Conservation (phyloP, 2,797 vertebrate genomes). For the Urocyon cinereoargenteus region DNA sequence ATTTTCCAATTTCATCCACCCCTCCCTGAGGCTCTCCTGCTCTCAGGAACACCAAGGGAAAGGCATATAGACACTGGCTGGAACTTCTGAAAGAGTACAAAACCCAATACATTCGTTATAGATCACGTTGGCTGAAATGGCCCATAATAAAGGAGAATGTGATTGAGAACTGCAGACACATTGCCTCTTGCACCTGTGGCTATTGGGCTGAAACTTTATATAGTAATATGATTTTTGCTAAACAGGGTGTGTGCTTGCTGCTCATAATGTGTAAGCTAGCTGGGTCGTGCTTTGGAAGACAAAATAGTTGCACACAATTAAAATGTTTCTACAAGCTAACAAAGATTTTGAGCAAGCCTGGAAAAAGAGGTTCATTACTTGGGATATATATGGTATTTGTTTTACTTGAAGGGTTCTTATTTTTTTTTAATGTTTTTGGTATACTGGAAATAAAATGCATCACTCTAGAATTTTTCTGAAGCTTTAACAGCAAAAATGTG, state of each 20-base stretch:
- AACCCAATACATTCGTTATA: constrained; percentile 77
- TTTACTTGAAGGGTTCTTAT: neutral
- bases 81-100: constrained; percentile 76
- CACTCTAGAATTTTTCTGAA: constrained; percentile 51
- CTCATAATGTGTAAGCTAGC: constrained; percentile 67
- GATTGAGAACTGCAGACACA: constrained; percentile 78
- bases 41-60: constrained; percentile 79
- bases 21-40: constrained; percentile 85
- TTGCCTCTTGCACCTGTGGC: constrained; percentile 84
- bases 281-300: neutral
- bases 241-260: constrained; percentile 70
- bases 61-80: constrained; percentile 77
- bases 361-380: constrained; percentile 61
- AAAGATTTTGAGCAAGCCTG: constrained; percentile 60
- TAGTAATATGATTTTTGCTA: constrained; percentile 82
- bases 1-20: constrained; percentile 90
- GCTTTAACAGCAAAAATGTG: neutral
- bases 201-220: constrained; percentile 81
- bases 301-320: constrained; percentile 69
- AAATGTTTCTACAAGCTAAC: constrained; percentile 53
- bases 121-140: constrained; percentile 75
- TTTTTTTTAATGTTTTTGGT: constrained; percentile 14
- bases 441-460: constrained; percentile 10
- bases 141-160: constrained; percentile 74
- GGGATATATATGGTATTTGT: constrained; percentile 46